Conservation (phyloP, 2,113 vertebrate species). For the Origma solitaria region DNA sequence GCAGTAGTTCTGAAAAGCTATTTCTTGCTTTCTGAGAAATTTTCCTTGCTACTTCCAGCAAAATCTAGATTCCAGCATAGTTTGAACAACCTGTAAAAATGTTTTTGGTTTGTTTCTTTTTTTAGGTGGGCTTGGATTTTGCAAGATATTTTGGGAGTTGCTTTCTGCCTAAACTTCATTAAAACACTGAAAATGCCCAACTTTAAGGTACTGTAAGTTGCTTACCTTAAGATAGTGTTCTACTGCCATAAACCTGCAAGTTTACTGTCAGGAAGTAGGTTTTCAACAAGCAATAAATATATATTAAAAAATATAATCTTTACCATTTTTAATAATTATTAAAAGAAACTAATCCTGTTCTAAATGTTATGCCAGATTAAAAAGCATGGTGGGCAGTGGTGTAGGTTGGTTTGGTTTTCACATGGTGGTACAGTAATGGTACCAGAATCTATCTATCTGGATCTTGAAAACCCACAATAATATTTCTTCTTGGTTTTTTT, state of each 20-base stretch:
- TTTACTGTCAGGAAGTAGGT: not conserved
- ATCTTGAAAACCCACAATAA: not conserved
- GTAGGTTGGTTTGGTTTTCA: no score
- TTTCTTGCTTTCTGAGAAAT: not conserved
- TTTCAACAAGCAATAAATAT: not conserved
- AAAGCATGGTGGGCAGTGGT: not conserved
- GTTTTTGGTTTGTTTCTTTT: not conserved
- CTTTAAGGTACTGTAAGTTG: constrained; percentile 84
- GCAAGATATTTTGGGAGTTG: constrained; percentile 90
- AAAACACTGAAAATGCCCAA: constrained; percentile 92
- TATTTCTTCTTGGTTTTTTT: not conserved
- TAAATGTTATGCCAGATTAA: not conserved
- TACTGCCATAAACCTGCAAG: not conserved
- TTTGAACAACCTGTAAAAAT: not conserved
- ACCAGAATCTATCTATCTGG: not conserved
- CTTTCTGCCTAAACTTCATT: constrained; percentile 95
- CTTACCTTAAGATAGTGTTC: not conserved
- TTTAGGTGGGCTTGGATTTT: constrained; percentile 96
- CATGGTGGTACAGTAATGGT: not conserved
- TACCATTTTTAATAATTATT: not conserved
- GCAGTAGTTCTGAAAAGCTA: not conserved
- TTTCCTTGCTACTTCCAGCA: not conserved
- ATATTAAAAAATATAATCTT: not conserved
- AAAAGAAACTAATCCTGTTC: not conserved
- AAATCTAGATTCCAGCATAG: not conserved